Evolutionary conservation across 1,140 invertebrate genomes (phyloP).

Genomic region (Caenorhabditis briggsae): DNA sequence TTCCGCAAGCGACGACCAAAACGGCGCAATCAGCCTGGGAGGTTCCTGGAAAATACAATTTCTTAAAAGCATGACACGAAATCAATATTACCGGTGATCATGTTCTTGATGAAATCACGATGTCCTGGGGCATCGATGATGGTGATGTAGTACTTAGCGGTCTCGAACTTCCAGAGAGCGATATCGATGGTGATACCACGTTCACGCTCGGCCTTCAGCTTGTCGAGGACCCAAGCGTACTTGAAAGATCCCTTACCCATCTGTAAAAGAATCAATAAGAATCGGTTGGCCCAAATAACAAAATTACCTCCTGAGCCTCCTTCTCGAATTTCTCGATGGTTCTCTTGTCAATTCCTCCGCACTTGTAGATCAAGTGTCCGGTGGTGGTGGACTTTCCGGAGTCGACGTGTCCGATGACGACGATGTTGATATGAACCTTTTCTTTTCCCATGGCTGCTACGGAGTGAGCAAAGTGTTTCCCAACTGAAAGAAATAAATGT

Average conservation of each 20-base stretch:
- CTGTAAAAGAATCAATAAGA: conserved; percentile 80
- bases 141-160: conserved; percentile 95
- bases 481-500: conserved; percentile 44
- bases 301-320: conserved; percentile 84
- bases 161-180: conserved; percentile 99
- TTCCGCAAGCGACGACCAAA: conserved; percentile 94
- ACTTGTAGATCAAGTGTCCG: conserved; percentile 96
- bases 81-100: conserved; percentile 87
- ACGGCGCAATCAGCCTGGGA: conserved; percentile 95
- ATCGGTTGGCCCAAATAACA: background rate
- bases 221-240: conserved; percentile 98
- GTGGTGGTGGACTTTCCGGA: conserved; percentile 90
- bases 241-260: conserved; percentile 98
- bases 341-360: conserved; percentile 94
- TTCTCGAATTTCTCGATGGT: conserved; percentile 97
- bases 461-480: conserved; percentile 54
- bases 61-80: background rate
- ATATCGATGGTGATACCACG: conserved; percentile 99
- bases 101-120: conserved; percentile 99
- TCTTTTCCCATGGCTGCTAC: conserved; percentile 82
- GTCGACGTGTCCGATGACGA: conserved; percentile 96
- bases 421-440: conserved; percentile 97
- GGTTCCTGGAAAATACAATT: conserved; percentile 57
- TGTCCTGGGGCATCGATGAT: conserved; percentile 99
- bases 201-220: conserved; percentile 95